These are phyloP conservation scores for Deilephila elpenor DNA, from an alignment of 2,888 invertebrate species.

Conservation along the genomic window DNA sequence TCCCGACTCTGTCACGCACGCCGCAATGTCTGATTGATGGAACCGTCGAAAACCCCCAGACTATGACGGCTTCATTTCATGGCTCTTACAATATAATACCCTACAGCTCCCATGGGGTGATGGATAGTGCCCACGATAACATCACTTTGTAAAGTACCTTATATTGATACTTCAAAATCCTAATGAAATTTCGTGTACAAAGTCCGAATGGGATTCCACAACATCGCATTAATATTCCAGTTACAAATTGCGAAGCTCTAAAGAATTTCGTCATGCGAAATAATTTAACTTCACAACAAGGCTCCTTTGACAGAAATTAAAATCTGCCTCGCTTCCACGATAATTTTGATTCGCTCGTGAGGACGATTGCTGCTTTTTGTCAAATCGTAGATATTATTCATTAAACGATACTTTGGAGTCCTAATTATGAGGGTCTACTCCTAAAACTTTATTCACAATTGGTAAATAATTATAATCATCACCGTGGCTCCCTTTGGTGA, in stretches of 20 bases:
- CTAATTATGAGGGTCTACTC: constrained; percentile 71
- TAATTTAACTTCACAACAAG: constrained; percentile 74
- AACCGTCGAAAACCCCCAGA: constrained; percentile 53
- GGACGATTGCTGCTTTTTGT: constrained; percentile 61
- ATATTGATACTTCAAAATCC: background rate
- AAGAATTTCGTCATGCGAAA: constrained; percentile 72
- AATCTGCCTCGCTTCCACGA: constrained; percentile 61
- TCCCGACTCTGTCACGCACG: constrained; percentile 43
- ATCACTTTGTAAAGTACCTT: constrained; percentile 10
- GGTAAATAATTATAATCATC: constrained; percentile 84
- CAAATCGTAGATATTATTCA: constrained; percentile 70
- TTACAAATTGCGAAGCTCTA: constrained; percentile 67
- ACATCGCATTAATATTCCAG: constrained; percentile 61
- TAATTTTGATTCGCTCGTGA: constrained; percentile 63
- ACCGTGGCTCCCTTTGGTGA: constrained; percentile 73
- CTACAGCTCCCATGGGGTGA: constrained; percentile 48
- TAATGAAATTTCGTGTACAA: constrained; percentile 16
- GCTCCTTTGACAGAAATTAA: constrained; percentile 66
- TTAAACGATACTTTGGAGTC: constrained; percentile 77
- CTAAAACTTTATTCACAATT: constrained; percentile 77
- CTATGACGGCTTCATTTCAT: constrained; percentile 76
- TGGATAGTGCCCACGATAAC: constrained; percentile 45
- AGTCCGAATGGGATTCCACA: constrained; percentile 55
- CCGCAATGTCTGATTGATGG: constrained; percentile 73
- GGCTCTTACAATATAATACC: constrained; percentile 66